Evolutionary conservation across 2,797 vertebrate species (phyloP), one percentile per base, ranked within the genome.

Genomic region (Chaenodraco wilsoni): DNA sequence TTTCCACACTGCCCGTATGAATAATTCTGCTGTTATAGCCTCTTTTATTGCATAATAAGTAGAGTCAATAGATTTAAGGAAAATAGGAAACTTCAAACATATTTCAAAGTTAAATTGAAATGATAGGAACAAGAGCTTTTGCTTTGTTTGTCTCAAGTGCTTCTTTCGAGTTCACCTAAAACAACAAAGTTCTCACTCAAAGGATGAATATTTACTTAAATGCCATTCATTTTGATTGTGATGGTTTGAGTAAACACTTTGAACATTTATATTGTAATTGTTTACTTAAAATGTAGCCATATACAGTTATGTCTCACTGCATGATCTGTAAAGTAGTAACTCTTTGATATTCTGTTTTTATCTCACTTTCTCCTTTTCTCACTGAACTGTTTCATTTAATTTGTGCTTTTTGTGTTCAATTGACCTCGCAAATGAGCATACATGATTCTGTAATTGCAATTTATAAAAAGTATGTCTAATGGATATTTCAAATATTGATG

Each of bases 301-400:
- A 65, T 57, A 54, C 4, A 64, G 16, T 72, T 57, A 45, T 50
- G 69, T 79, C 46, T 70, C 66, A 81, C 59, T 85, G 89, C 91
- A 91, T 90, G 89, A 76, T 76, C 12, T 84, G 83, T 81, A 81
- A 27, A 74, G 54, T 71, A 75, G 74, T 52, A 72, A 68, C 45
- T 69, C 59, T 2, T 79, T 73, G 7, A 61, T 83, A 54, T 77
- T 65, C 44, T 64, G 43, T 78, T 73, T 68, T 76, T 51, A 37
- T 37, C 72, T 56, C 73, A 69, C 37, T 31, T 64, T 79, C 43
- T 63, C 23, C 9, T 27, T 15, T 69, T 43, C 33, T 73, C 59
- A 57, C 48, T 33, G 4, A 56, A 46, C 31, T 51, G 21, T 64
- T 70, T 74, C 12, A 14, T 76, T 71, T 63, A 0, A 46, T 66